Base-by-base conservation (phyloP, 92 coral and sea anemone genomes). In the Porites evermanni region DNA sequence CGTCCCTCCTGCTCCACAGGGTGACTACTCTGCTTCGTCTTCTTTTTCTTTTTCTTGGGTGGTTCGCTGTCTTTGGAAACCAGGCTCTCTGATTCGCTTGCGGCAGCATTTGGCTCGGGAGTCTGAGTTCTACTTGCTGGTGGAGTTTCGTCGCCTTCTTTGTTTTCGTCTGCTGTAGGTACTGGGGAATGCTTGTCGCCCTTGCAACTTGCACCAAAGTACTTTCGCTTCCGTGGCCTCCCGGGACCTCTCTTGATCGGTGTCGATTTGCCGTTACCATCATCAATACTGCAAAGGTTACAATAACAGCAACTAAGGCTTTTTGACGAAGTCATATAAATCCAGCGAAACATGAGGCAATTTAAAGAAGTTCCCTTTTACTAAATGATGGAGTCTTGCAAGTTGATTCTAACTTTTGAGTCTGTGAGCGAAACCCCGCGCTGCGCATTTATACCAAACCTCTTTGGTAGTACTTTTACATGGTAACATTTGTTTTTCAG, bases 181-280 rank as follows among this genome's bases (percentile, higher is more conserved):
- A 80, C 83, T 2, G 95, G 94, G n/a, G 95, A 91, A 20, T 90
- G 84, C 64, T 89, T 93, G 52, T 90, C 95, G 54, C 85, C 87
- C 58, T 88, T 88, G 20, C 93, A 70, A 74, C 96, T 84, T 10
- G 95, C 96, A 32, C 97, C 96, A 76, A 92, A 97, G 87, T 97
- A 95, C 65, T 97, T 97, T 77, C 99, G 74, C 72, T 97, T 97
- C 64, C 96, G 91, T 8, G 99, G 99, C 61, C 99, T 85, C 13
- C 99, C 99, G 17, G 99, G 99, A 20, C 99, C 99, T 74, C 99
- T 89, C 81, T 97, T 97, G 19, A 95, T 84, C 2, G 98, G 99
- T 67, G 95, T 93, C 58, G 73, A 88, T 79, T 96, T 96, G 54
- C 98, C 94, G 51, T 63, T 86, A 6, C 87, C 87, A 54, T 86